Evolutionary conservation across 2,888 invertebrate species (phyloP).

Genomic region (Sarcophaga rosellei): DNA sequence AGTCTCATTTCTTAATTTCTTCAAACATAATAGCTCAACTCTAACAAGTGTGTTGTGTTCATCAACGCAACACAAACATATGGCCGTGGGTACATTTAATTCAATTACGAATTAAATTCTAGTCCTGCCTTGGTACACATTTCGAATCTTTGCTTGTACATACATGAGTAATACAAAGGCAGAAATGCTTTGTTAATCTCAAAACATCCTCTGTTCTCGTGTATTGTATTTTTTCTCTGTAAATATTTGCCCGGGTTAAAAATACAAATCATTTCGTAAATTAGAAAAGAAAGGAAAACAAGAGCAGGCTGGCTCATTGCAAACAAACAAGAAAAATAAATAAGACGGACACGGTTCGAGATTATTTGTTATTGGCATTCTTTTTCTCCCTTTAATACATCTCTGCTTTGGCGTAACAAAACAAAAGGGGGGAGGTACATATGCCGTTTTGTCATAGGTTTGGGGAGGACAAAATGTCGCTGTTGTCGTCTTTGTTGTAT

Average conservation of each 20-base stretch:
- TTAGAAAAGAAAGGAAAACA: background rate
- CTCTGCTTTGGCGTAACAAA: background rate
- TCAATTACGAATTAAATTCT: constrained; percentile 16
- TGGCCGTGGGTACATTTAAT: constrained; percentile 12
- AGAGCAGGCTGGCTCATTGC: too few species aligned
- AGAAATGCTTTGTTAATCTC: background rate
- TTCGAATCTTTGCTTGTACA: background rate
- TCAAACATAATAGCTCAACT: background rate
- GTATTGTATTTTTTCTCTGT: constrained; percentile 1
- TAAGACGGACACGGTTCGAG: constrained; percentile 14
- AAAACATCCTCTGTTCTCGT: constrained; percentile 2
- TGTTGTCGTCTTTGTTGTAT: background rate
- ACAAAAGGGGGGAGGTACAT: background rate
- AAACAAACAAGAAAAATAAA: background rate
- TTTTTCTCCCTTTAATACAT: background rate
- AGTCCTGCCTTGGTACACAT: background rate
- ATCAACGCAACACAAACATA: background rate
- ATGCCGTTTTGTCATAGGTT: background rate
- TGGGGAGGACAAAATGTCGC: background rate
- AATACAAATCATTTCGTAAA: constrained; percentile 38
- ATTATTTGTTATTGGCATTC: constrained; percentile 44
- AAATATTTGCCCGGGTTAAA: constrained; percentile 39
- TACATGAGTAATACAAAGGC: background rate
- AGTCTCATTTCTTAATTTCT: too few species aligned
- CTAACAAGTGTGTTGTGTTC: background rate